Conservation (phyloP, 2,797 vertebrate species). For the Ataeniobius toweri region DNA sequence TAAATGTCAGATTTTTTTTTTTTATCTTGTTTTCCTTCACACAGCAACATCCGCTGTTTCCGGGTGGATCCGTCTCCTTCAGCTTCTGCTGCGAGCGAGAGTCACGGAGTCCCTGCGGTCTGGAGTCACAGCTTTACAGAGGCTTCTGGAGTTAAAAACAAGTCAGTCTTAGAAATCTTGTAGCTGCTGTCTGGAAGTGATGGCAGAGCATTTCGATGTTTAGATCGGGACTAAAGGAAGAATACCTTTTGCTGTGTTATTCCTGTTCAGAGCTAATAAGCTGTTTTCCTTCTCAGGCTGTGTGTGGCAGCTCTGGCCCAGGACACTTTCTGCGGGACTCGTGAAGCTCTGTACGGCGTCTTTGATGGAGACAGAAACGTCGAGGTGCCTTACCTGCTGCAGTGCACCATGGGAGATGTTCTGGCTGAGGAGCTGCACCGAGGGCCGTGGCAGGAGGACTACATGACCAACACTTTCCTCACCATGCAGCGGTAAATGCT, state of each 20-base stretch:
- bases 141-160: constrained; percentile 94
- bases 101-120: constrained; percentile 88
- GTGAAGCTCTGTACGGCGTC: constrained; percentile 93
- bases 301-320: constrained; percentile 94
- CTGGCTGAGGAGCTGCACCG: constrained; percentile 93
- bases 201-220: neutral
- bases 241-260: neutral
- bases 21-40: neutral
- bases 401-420: constrained; percentile 98
- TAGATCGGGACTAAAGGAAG: neutral
- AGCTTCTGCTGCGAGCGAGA: constrained; percentile 80
- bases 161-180: constrained; percentile 77
- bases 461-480: constrained; percentile 96
- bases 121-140: constrained; percentile 98
- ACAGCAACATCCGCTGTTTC: constrained; percentile 95
- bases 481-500: constrained; percentile 92
- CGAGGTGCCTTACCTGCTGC: constrained; percentile 94
- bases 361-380: constrained; percentile 96
- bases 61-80: constrained; percentile 90
- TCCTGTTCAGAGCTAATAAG: neutral
- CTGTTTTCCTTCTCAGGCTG: constrained; percentile 74
- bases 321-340: constrained; percentile 91
- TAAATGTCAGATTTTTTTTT: neutral
- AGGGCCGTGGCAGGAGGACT: constrained; percentile 89
- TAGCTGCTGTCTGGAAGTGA: constrained; percentile 1